These are phyloP conservation scores for Clarias gariepinus DNA, from an alignment of 2,113 vertebrate genomes.

Conservation along the genomic window DNA sequence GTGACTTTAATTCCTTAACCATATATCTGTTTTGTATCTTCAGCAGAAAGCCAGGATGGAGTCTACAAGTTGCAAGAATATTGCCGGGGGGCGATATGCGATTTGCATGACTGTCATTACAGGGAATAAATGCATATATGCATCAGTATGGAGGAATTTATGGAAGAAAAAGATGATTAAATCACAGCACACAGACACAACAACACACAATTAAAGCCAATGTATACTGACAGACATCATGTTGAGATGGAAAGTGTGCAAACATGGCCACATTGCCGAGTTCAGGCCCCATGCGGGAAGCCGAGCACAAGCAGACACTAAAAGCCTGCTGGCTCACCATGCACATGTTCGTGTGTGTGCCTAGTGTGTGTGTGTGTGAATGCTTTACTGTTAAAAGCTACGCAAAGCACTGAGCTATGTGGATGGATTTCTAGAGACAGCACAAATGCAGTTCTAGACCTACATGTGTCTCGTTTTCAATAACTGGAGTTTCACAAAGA, in stretches of 20 bases:
- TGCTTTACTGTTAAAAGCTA: neutral
- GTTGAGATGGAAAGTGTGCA: slow-evolving; percentile 14
- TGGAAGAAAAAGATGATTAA: neutral
- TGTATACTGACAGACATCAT: slow-evolving; percentile 28
- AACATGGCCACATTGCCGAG: slow-evolving; percentile 36
- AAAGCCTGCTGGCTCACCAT: slow-evolving; percentile 36
- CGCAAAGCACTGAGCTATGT: neutral
- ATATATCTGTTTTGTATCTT: neutral
- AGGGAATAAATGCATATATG: slow-evolving; percentile 22
- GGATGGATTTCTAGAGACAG: slow-evolving; percentile 7
- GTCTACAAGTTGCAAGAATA: neutral
- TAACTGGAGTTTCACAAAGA: neutral
- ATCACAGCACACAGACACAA: slow-evolving; percentile 38
- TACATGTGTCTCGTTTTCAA: neutral
- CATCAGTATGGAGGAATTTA: slow-evolving; percentile 30
- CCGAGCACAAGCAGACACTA: slow-evolving; percentile 18
- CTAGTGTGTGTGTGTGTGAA: neutral
- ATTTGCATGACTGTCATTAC: neutral
- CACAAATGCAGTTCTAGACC: neutral
- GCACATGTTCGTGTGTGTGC: neutral
- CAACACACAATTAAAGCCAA: slow-evolving; percentile 27
- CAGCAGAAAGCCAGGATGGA: neutral
- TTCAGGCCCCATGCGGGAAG: neutral
- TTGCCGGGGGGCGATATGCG: neutral
- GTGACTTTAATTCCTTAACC: neutral